Evolutionary conservation across 1,140 invertebrate species (phyloP).

Genomic region (Cotesia typhae): DNA sequence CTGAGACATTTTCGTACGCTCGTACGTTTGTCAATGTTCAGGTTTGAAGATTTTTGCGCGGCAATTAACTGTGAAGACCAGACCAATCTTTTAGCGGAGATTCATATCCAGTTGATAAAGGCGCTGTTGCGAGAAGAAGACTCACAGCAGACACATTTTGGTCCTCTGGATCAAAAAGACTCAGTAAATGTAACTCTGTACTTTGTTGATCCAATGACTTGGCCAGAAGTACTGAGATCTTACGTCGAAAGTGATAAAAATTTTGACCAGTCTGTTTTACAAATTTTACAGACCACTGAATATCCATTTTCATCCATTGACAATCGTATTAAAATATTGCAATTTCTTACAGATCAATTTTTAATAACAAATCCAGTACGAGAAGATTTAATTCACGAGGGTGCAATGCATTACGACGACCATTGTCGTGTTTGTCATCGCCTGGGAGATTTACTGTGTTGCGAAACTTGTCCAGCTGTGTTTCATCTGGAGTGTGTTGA

Average conservation of each 20-base stretch:
- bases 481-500: slow-evolving; percentile 96
- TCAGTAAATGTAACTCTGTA: slow-evolving; percentile 93
- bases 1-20: slow-evolving; percentile 89
- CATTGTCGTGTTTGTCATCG: slow-evolving; percentile 95
- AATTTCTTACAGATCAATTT: slow-evolving; percentile 93
- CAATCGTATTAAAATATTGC: slow-evolving; percentile 85
- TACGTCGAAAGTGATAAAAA: slow-evolving; percentile 90
- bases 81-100: slow-evolving; percentile 87
- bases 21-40: slow-evolving; percentile 90
- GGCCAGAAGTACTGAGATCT: slow-evolving; percentile 88
- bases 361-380: slow-evolving; percentile 91
- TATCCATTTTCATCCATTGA: slow-evolving; percentile 90
- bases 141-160: slow-evolving; percentile 92
- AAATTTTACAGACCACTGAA: slow-evolving; percentile 78
- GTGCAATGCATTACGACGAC: slow-evolving; percentile 94
- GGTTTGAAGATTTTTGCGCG: slow-evolving; percentile 95
- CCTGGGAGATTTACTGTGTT: slow-evolving; percentile 93
- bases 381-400: slow-evolving; percentile 93
- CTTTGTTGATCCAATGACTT: slow-evolving; percentile 92
- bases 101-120: slow-evolving; percentile 92
- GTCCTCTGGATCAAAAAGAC: slow-evolving; percentile 95
- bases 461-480: slow-evolving; percentile 96
- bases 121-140: slow-evolving; percentile 94
- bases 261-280: slow-evolving; percentile 77
- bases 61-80: slow-evolving; percentile 92